These are phyloP conservation scores for Eulemur albifrons DNA, from an alignment of 2,797 vertebrate species.

Conservation along the genomic window DNA sequence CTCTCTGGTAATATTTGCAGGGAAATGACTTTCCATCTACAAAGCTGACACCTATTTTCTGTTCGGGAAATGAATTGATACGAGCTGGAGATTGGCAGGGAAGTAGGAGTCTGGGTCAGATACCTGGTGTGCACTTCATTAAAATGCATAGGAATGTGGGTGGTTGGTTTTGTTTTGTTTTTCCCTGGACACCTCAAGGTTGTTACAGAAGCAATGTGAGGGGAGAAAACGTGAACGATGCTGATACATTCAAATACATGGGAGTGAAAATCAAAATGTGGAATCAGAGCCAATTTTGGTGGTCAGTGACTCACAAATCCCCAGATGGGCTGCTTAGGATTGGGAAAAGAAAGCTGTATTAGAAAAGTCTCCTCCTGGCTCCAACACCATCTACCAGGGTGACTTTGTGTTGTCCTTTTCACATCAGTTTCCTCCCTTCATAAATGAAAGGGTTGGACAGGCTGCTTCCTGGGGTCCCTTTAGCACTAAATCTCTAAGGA, in stretches of 20 bases:
- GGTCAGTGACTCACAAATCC: neutral
- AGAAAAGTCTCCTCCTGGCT: neutral
- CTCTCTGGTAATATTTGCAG: constrained; percentile 17
- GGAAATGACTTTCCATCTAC: constrained; percentile 29
- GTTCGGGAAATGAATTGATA: constrained; percentile 26
- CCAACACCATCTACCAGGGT: neutral
- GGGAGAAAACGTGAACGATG: neutral
- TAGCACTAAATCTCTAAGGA: neutral
- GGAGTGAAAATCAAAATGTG: neutral
- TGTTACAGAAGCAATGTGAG: neutral
- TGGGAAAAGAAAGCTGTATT: neutral
- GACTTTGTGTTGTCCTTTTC: neutral
- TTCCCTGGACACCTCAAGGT: neutral
- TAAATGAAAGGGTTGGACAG: neutral
- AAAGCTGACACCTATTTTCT: neutral
- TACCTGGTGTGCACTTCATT: neutral
- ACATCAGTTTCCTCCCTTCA: neutral
- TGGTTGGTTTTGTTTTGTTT: neutral
- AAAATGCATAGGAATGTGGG: neutral
- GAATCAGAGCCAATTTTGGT: neutral
- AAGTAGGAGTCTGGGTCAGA: neutral
- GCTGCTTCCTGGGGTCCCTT: neutral
- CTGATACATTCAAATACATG: neutral
- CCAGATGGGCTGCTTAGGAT: neutral
- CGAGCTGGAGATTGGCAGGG: neutral